Percentiles rank a stretch among this genome's conserved stretches.
phyloP scores from a whole-genome alignment of 2,113 vertebrate species.

The Rafetus swinhoei region DNA sequence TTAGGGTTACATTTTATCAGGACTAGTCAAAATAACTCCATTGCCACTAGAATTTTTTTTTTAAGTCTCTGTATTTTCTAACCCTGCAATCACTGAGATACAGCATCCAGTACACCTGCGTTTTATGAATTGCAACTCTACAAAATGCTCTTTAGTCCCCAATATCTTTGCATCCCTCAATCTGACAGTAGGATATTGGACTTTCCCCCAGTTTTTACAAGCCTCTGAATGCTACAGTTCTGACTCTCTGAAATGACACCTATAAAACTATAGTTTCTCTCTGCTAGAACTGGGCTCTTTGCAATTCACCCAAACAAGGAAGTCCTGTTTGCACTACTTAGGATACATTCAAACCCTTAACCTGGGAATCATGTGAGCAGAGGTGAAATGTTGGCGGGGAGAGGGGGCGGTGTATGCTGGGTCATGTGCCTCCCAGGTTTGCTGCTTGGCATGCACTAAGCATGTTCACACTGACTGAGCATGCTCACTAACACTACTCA shows the following conservation, averaged over 20 bases:
- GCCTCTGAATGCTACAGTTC: background rate
- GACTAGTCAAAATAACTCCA: background rate
- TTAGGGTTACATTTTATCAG: background rate
- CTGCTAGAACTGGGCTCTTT: background rate
- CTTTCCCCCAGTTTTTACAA: background rate
- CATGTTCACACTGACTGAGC: too few relatives aligned
- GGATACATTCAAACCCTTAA: background rate
- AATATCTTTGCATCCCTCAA: background rate
- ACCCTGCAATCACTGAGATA: background rate
- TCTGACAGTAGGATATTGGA: background rate
- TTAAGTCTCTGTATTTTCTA: constrained; percentile 36
- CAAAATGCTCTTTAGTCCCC: background rate
- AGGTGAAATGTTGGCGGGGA: too few relatives aligned
- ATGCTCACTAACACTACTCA: too few relatives aligned
- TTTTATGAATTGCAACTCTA: rapidly evolving
- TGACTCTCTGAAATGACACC: background rate
- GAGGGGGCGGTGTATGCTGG: too few relatives aligned
- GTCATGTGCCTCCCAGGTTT: too few relatives aligned
- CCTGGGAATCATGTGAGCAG: background rate
- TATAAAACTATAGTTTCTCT: background rate
- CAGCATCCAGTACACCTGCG: background rate
- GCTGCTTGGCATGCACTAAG: too few relatives aligned
- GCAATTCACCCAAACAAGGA: background rate
- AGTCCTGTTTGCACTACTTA: background rate
- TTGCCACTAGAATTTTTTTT: constrained; percentile 30